Percentiles rank a stretch among this genome's conserved stretches.
Conservation (phyloP, 1,140 invertebrate species). For the Lanistes nyassanus region DNA sequence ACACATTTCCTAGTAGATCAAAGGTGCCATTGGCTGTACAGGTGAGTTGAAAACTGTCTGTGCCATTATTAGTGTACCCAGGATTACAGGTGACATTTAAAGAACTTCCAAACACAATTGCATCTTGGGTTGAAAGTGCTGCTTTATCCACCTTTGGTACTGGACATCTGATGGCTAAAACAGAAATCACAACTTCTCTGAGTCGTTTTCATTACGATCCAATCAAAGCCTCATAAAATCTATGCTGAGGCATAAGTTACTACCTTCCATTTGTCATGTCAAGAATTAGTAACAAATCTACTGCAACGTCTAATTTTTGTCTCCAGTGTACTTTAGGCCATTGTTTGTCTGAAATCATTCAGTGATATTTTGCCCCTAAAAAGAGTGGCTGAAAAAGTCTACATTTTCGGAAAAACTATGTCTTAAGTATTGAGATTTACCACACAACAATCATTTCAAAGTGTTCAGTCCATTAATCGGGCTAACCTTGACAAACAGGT, state of each 20-base stretch:
- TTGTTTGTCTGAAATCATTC: too few relatives aligned
- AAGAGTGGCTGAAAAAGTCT: too few relatives aligned
- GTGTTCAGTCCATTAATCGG: not conserved
- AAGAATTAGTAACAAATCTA: too few relatives aligned
- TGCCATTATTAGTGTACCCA: conserved; percentile 7
- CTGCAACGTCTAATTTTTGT: too few relatives aligned
- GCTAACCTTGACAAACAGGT: conserved; percentile 4
- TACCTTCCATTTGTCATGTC: too few relatives aligned
- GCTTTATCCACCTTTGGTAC: not conserved
- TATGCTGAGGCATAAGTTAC: too few relatives aligned
- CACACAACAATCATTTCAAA: not conserved
- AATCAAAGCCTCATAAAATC: too few relatives aligned
- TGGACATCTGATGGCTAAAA: not conserved
- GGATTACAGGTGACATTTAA: not conserved
- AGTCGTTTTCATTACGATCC: too few relatives aligned
- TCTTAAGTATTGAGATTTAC: not conserved
- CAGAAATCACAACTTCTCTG: too few relatives aligned
- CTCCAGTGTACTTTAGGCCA: too few relatives aligned
- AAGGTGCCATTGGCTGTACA: not conserved
- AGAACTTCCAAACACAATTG: not conserved
- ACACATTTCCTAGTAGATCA: not conserved
- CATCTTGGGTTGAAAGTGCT: not conserved
- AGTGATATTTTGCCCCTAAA: too few relatives aligned
- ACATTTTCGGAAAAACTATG: not conserved
- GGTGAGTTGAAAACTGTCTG: not conserved